phyloP scores from a whole-genome alignment of 2,888 invertebrate species.

The Polyommatus icarus region DNA sequence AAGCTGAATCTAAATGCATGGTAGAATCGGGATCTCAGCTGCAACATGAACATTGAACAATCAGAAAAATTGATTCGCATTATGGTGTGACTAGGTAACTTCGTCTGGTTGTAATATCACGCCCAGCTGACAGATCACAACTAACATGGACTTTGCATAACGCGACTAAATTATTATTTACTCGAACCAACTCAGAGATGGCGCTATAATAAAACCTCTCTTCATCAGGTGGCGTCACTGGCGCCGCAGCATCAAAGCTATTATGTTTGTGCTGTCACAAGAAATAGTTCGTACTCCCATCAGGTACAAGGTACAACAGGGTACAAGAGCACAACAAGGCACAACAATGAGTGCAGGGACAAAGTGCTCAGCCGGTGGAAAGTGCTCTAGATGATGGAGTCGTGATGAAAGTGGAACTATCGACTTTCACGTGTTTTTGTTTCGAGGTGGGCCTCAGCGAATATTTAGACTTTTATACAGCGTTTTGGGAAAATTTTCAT shows the following conservation, averaged over 20 bases:
- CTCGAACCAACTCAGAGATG: too few relatives aligned
- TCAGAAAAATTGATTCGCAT: neutral
- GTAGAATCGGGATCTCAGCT: neutral
- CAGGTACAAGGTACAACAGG: neutral
- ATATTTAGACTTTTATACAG: neutral
- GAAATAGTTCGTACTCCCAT: neutral
- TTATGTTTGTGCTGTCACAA: neutral
- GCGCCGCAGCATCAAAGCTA: constrained; percentile 7
- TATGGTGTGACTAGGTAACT: too few relatives aligned
- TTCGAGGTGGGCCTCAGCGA: neutral
- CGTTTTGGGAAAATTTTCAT: too few relatives aligned
- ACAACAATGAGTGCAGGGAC: constrained; percentile 51
- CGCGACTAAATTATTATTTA: too few relatives aligned
- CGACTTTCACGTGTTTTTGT: constrained; percentile 31
- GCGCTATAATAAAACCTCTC: neutral
- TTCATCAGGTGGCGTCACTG: neutral
- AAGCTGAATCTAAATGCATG: neutral
- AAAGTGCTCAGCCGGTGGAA: constrained; percentile 58
- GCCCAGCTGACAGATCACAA: too few relatives aligned
- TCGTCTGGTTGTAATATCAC: too few relatives aligned
- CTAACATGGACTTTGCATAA: too few relatives aligned
- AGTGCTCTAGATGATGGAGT: constrained; percentile 51
- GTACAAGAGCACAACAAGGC: neutral
- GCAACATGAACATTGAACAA: neutral
- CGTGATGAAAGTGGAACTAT: constrained; percentile 47